Evolutionary conservation across 2,888 invertebrate species (phyloP), one percentile per base, ranked within the genome.

Genomic region (Dyspetes luteomarginatus): DNA sequence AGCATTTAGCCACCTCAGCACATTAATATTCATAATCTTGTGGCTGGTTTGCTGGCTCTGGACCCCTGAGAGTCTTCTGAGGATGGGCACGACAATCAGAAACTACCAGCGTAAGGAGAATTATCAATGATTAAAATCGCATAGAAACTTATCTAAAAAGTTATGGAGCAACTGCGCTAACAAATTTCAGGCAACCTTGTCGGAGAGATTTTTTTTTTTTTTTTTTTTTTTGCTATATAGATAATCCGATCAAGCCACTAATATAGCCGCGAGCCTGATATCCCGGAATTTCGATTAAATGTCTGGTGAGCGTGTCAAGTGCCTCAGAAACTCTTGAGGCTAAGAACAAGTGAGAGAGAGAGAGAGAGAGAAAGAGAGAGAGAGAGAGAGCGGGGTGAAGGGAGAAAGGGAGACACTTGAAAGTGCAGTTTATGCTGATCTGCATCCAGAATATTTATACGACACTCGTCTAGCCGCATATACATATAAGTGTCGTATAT

Each of bases 1-100:
- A 41, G 56, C 48, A 86, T 89, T 90, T 88, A 89, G 90, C 91
- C 88, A 87, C 82, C 89, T 91, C 91, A 91, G 91, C 91, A 90
- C 88, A 91, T 91, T 89, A 91, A 91, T 91, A 91, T 91, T 91
- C 91, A 91, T 90, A 87, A 83, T 86, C 82, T 52, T 30, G 67
- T 52, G 72, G 72, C 60, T 62, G 24, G 50, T 22, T 68, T 26
- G 43, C 56, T 45, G 28, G 36, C 68, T 45, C 30, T 24, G 43
- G 69, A 19, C 19, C 41, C n/a, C 4, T 26, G 36, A 36, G 36
- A 67, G 45, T 15, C 55, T 48, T 48, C 30, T n/a, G 12, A 30
- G 48, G 30, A 48, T 50, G 60, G 9, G 22, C 45, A 56, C 41
- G 22, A 12, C 52, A 7, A 52, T 52, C 52, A 15, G 5, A n/a